Evolutionary conservation across 1,140 invertebrate genomes (phyloP).

Genomic region (Rhynchophorus ferrugineus): DNA sequence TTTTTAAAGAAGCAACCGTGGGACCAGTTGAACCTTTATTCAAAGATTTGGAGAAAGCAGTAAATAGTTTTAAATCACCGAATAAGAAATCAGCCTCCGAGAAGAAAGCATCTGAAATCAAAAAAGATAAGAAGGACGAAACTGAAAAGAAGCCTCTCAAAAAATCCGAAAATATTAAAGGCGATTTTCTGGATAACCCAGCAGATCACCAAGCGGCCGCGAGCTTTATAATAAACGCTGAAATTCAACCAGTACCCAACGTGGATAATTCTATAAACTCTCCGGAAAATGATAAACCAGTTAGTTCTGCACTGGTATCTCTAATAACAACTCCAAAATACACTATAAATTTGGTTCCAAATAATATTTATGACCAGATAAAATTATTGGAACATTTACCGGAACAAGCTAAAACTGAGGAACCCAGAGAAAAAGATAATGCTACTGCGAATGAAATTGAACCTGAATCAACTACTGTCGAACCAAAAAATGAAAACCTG

Average conservation of each 20-base stretch:
- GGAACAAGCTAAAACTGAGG: conserved; percentile 4
- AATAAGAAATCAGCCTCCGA: neutral
- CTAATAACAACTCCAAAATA: conserved; percentile 31
- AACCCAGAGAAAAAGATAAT: neutral
- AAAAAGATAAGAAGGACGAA: neutral
- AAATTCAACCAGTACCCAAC: neutral
- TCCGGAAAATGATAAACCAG: neutral
- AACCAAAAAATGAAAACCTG: too few relatives aligned
- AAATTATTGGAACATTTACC: conserved; percentile 28
- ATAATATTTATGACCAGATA: conserved; percentile 34
- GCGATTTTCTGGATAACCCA: neutral
- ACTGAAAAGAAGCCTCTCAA: neutral
- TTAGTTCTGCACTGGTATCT: neutral
- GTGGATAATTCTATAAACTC: too few relatives aligned
- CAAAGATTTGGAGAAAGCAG: conserved; percentile 9
- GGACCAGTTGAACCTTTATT: conserved; percentile 28
- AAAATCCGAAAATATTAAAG: neutral
- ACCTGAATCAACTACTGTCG: neutral
- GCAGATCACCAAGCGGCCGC: neutral
- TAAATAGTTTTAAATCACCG: neutral
- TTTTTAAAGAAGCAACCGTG: conserved; percentile 54
- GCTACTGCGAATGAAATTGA: neutral
- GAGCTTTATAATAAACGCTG: neutral
- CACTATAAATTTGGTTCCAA: conserved; percentile 27
- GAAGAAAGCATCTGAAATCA: neutral